Evolutionary conservation across 2,888 invertebrate genomes (phyloP).

Genomic region (Exocentrus adspersus): DNA sequence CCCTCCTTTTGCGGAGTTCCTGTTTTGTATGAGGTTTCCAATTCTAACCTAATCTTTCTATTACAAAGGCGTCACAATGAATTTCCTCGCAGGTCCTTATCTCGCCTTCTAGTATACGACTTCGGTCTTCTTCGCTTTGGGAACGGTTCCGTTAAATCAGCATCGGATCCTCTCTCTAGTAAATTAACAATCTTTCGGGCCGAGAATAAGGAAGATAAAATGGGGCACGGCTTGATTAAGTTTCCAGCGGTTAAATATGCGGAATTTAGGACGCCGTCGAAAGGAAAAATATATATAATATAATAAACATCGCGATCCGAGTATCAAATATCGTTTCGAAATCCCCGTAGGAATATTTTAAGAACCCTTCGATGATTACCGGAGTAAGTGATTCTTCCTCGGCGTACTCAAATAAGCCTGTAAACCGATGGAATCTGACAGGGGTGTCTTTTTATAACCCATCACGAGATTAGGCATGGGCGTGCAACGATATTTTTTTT

Average conservation of each 20-base stretch:
- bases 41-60: slow-evolving; percentile 55
- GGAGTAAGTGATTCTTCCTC: slow-evolving; percentile 29
- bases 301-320: slow-evolving; percentile 9
- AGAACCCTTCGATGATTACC: slow-evolving; percentile 37
- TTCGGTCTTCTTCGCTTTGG: slow-evolving; percentile 31
- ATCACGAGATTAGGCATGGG: slow-evolving; percentile 8
- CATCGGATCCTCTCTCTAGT: slow-evolving; percentile 31
- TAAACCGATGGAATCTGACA: slow-evolving; percentile 28
- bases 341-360: slow-evolving; percentile 33
- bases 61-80: slow-evolving; percentile 54
- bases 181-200: slow-evolving; percentile 36
- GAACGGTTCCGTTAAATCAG: slow-evolving; percentile 32
- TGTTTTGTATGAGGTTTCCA: slow-evolving; percentile 49
- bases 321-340: slow-evolving; percentile 9
- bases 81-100: slow-evolving; percentile 49
- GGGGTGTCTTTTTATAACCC: slow-evolving; percentile 27
- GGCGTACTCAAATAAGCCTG: slow-evolving; percentile 25
- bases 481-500: slow-evolving; percentile 37
- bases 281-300: no score
- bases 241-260: no score
- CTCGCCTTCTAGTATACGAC: slow-evolving; percentile 34
- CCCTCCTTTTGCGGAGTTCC: slow-evolving; percentile 39
- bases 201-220: no score
- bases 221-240: no score
- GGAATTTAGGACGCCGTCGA: no score